Conservation (phyloP, 2,888 invertebrate species). For the Acholoe squamosa region DNA sequence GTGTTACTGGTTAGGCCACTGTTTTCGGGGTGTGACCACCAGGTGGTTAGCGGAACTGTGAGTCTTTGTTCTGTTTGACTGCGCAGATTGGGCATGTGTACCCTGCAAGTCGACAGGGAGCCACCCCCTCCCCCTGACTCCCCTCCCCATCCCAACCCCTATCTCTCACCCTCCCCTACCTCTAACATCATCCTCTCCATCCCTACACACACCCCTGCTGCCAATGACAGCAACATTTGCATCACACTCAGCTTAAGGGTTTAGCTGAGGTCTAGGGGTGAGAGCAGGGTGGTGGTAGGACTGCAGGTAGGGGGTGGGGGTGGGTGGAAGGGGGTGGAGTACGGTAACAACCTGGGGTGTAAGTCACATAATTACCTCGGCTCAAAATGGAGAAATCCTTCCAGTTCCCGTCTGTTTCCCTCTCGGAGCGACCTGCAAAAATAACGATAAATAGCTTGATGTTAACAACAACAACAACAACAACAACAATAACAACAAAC, state of each 20-base stretch:
- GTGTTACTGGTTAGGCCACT: not conserved
- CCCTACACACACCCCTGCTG: not conserved
- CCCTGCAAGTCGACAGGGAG: slow-evolving; percentile 24
- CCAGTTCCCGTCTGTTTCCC: not conserved
- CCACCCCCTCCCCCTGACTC: not conserved
- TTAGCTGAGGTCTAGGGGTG: not conserved
- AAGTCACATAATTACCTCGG: slow-evolving; percentile 45
- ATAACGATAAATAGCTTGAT: not conserved
- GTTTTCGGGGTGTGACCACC: not conserved
- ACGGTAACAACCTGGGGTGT: slow-evolving; percentile 22
- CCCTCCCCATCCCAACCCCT: not conserved
- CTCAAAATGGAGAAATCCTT: slow-evolving; percentile 43
- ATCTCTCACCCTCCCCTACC: not conserved
- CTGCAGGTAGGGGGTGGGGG: not conserved
- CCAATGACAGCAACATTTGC: slow-evolving; percentile 47
- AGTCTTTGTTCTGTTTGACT: slow-evolving; percentile 29
- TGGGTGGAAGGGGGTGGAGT: not conserved
- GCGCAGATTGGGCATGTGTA: slow-evolving; percentile 36
- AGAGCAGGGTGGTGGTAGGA: not conserved
- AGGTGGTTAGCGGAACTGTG: not conserved
- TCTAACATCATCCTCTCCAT: not conserved
- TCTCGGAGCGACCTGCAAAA: slow-evolving; percentile 24
- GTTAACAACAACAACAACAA: too few relatives aligned
- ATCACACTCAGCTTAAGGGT: not conserved
- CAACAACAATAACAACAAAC: too few relatives aligned